A percentile compares a stretch with the other conserved stretches of the same genome.
Evolutionary conservation across 1,140 invertebrate species (phyloP).

Genomic region (Aleiodes sp.): DNA sequence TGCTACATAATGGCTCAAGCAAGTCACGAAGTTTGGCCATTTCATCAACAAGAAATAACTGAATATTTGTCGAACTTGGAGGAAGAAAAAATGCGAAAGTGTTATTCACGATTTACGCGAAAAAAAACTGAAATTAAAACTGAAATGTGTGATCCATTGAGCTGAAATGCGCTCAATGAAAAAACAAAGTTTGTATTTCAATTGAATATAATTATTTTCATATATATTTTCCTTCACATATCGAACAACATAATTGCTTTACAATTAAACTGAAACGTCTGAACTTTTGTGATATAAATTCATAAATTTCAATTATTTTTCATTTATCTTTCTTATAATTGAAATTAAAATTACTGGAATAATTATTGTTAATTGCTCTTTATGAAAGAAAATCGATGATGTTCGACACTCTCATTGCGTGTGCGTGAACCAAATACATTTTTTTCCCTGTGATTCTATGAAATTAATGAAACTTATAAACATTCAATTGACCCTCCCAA

Average conservation of each 20-base stretch:
- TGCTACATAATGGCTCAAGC: slow-evolving; percentile 15
- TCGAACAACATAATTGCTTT: background rate
- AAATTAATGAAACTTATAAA: background rate
- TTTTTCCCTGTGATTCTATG: background rate
- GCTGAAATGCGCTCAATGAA: no score
- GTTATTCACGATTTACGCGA: background rate
- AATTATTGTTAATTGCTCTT: background rate
- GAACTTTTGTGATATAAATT: background rate
- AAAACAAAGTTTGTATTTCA: no score
- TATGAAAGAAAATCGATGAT: no score
- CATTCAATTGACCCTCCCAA: background rate
- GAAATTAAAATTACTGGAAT: background rate
- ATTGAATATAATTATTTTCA: no score
- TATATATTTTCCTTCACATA: background rate
- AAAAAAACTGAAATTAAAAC: background rate
- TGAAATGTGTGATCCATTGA: background rate
- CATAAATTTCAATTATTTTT: background rate
- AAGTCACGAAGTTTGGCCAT: slow-evolving; percentile 29
- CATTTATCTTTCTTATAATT: no score
- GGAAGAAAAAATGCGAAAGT: slow-evolving; percentile 9
- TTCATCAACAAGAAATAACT: slow-evolving; percentile 20
- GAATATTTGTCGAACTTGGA: slow-evolving; percentile 19
- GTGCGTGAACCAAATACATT: background rate
- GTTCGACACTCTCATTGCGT: no score
- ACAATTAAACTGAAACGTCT: background rate